Evolutionary conservation across 2,113 vertebrate genomes (phyloP).

Genomic region (Scolopax mira): DNA sequence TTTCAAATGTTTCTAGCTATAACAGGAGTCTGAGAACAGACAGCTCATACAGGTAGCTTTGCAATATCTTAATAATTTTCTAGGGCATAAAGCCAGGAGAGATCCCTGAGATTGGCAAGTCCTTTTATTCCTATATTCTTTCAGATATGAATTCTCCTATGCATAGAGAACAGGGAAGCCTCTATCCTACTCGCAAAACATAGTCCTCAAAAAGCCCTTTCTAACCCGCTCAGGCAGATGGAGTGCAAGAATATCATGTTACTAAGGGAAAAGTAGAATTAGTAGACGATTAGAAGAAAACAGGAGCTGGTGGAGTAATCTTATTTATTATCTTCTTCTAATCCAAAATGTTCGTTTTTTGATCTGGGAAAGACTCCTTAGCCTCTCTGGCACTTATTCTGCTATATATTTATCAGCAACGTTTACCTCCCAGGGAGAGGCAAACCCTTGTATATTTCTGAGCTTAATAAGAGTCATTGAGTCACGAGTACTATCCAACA

Average conservation of each 20-base stretch:
- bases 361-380: not conserved
- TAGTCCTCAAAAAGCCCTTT: not conserved
- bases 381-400: not conserved
- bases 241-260: not conserved
- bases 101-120: not conserved
- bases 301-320: not conserved
- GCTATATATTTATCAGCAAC: not conserved
- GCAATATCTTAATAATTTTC: not conserved
- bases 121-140: not conserved
- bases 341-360: not conserved
- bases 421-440: not conserved
- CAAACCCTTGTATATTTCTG: not conserved
- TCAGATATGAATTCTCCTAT: not conserved
- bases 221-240: not conserved
- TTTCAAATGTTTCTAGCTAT: not conserved
- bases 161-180: not conserved
- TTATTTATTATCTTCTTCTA: slow-evolving; percentile 7
- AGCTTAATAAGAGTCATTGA: not conserved
- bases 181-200: not conserved
- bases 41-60: not conserved
- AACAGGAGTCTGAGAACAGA: not conserved
- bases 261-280: not conserved
- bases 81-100: not conserved
- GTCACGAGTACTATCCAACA: not conserved
- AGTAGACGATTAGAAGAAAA: not conserved